Evolutionary conservation across 2,888 invertebrate genomes (phyloP), one percentile per base, ranked within the genome.

Genomic region (Biston stratarius): DNA sequence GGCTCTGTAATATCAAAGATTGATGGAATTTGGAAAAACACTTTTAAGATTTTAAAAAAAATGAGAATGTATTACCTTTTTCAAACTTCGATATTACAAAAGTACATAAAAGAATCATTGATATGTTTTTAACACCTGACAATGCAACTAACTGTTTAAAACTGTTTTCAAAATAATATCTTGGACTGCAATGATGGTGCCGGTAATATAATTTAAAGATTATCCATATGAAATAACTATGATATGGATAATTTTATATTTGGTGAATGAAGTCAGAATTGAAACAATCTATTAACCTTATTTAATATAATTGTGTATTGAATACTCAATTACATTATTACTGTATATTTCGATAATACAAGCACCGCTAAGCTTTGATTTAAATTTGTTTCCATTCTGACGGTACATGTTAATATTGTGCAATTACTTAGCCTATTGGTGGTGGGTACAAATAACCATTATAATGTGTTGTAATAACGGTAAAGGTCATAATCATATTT

Each of bases 1-100:
- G 85, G 82, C 82, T 74, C 73, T 82, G 87, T 84, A 84, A 87
- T 82, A 85, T 86, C 84, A 86, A 84, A 82, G 83, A 24, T 24
- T 24, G 24, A 24, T 24, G 24, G 3, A 24, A 24, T 24, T 24
- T 24, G 1, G 24, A 24, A 24, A 24, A 24, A 24, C 24, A 24
- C 24, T 24, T n/a, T n/a, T n/a, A n/a, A n/a, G n/a, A n/a, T n/a
- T n/a, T n/a, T n/a, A n/a, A n/a, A n/a, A n/a, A n/a, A n/a, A n/a
- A 24, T 24, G 24, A 24, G 24, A 24, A 24, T n/a, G 3, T 24
- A 2, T 24, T 24, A 2, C 24, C 1, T 24, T 24, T 24, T 24
- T 38, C 9, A 8, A 65, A 64, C 69, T 75, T 73, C 72, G 72
- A 73, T 49, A 61, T 74, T 73, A 70, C 73, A 67, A 12, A 7